phyloP scores from a whole-genome alignment of 2,888 invertebrate genomes.

The Sipha maydis region DNA sequence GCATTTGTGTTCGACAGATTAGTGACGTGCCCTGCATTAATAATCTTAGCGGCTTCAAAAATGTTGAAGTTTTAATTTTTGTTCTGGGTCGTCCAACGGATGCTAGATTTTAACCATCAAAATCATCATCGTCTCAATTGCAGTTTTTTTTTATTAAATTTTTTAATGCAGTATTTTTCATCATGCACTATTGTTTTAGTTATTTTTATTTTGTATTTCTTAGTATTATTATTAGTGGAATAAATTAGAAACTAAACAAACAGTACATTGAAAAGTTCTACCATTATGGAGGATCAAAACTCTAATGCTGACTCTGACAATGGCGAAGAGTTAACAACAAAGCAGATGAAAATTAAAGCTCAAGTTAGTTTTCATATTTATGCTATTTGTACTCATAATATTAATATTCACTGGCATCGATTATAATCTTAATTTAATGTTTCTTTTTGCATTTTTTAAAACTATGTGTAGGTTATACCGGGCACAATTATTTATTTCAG shows the following conservation, averaged over 20 bases:
- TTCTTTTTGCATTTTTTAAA: background rate
- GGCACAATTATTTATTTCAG: background rate
- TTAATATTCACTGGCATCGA: background rate
- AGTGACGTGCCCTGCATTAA: background rate
- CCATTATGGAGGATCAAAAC: constrained; percentile 14
- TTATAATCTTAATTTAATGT: background rate
- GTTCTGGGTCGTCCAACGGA: background rate
- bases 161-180: background rate
- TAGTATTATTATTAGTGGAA: background rate
- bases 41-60: background rate
- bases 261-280: too few relatives aligned
- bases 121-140: background rate
- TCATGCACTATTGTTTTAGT: background rate
- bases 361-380: constrained; percentile 40
- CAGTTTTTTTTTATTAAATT: background rate
- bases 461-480: background rate
- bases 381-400: background rate
- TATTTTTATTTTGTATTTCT: background rate
- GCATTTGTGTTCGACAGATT: background rate
- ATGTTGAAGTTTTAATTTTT: background rate
- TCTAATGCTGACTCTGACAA: background rate
- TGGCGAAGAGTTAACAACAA: constrained; percentile 20
- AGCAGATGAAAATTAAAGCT: constrained; percentile 46
- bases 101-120: background rate
- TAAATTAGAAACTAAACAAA: background rate